Evolutionary conservation across 2,113 vertebrate species (phyloP).

Genomic region (Polypterus senegalus): DNA sequence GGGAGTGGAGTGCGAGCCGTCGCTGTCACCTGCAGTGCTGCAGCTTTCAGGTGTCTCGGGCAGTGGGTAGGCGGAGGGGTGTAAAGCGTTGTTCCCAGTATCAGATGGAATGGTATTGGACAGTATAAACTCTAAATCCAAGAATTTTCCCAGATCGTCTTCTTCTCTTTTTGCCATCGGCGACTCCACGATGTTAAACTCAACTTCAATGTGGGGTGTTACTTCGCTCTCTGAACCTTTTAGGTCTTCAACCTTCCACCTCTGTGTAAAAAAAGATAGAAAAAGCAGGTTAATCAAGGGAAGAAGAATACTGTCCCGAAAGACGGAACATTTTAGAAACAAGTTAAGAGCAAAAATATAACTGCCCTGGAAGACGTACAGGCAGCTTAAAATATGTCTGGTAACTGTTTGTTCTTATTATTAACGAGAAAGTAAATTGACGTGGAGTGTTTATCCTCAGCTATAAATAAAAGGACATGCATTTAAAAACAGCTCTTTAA

Average conservation of each 20-base stretch:
- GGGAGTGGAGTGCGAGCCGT: constrained; percentile 41
- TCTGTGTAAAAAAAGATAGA: constrained; percentile 16
- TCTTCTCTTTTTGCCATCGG: constrained; percentile 54
- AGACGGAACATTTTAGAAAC: too few species aligned
- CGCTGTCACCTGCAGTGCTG: constrained; percentile 52
- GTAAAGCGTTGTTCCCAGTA: constrained; percentile 17
- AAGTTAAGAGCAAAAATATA: too few species aligned
- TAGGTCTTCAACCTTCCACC: constrained; percentile 34
- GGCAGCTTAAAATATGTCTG: too few species aligned
- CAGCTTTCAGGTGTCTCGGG: constrained; percentile 83
- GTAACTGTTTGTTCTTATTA: too few species aligned
- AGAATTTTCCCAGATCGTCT: constrained; percentile 67
- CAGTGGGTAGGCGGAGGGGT: constrained; percentile 51
- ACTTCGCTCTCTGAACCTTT: constrained; percentile 21
- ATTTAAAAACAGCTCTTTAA: background rate
- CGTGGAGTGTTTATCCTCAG: too few species aligned
- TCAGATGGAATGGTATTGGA: constrained; percentile 55
- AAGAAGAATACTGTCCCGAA: too few species aligned
- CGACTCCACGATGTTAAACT: constrained; percentile 50
- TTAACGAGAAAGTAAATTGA: too few species aligned
- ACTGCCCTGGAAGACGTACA: too few species aligned
- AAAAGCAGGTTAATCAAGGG: too few species aligned
- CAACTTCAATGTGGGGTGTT: constrained; percentile 42
- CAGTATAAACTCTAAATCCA: constrained; percentile 82
- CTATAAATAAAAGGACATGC: background rate